Evolutionary conservation across 92 coral and sea anemone species (phyloP), one percentile per base, ranked within the genome.

Genomic region (Siderastrea siderea): DNA sequence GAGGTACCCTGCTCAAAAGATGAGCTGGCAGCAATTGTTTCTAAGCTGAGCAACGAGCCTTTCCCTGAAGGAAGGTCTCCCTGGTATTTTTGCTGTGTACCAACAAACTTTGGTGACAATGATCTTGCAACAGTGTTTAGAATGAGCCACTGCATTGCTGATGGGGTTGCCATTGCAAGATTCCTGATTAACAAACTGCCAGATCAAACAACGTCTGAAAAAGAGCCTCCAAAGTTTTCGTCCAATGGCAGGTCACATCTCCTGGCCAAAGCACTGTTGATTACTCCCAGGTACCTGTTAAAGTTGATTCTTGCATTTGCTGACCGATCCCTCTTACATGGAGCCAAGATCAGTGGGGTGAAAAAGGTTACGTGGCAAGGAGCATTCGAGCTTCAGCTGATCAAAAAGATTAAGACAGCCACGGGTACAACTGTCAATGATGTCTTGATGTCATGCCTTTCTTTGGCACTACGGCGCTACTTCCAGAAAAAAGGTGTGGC

Each of bases 381-480:
- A 50, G 94, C 93, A 47, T 69, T 91, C 44, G 98, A 94, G 58
- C 76, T 96, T 44, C 74, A 92, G 44, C 54, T 90, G 13, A 89
- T 96, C 58, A 96, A 96, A 66, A 64, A 86, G 79, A 95, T 96
- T 68, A 96, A 96, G 79, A 82, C 77, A 66, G 85, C 85, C 52
- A 95, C 99, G 53, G 98, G 95, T 5, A 93, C 99, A 48, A 96
- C 99, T 7, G 95, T 96, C 13, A 96, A 96, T 86, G 99, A 96
- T 75, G 98, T 96, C 58, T 75, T 96, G 72, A 94, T 95, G 92
- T 92, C 98, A 45, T 95, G 97, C 44, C 87, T 95, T 11, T 89
- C 97, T 15, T 82, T 66, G 84, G 96, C 98, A 64, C 73, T 96
- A 68, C 87, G 98, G 19, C 92, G 91, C 8, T 95, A 95, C 78